phyloP scores from a whole-genome alignment of 2,113 vertebrate genomes.

The Rallus limicola region DNA sequence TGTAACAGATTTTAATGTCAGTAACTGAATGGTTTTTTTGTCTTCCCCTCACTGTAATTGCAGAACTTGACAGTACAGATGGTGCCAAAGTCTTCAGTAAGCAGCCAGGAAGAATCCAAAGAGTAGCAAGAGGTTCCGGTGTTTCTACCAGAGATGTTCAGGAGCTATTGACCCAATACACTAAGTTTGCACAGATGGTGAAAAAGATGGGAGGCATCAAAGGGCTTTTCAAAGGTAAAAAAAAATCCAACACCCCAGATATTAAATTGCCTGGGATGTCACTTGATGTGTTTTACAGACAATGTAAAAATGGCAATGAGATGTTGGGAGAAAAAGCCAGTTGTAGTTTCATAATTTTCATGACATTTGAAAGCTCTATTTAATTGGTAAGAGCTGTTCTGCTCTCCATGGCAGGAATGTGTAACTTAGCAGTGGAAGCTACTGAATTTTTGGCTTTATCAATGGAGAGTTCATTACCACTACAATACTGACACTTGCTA shows the following conservation, averaged over 20 bases:
- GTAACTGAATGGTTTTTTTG: not conserved
- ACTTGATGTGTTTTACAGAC: not conserved
- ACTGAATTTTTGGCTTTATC: not conserved
- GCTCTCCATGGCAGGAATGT: not conserved
- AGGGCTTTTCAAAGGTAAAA: slow-evolving; percentile 95
- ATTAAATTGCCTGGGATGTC: not conserved
- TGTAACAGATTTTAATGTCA: not conserved
- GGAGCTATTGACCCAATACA: slow-evolving; percentile 97
- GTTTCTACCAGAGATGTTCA: slow-evolving; percentile 96
- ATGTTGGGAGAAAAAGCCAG: not conserved
- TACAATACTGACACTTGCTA: not conserved
- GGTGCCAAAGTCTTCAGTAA: slow-evolving; percentile 99
- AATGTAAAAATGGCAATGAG: not conserved
- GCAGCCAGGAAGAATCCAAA: slow-evolving; percentile 93
- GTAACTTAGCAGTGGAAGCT: not conserved
- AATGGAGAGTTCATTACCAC: not conserved
- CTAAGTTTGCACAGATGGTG: slow-evolving; percentile 99
- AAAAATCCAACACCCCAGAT: too few relatives aligned
- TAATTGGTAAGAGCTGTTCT: not conserved
- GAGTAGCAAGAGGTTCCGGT: slow-evolving; percentile 94
- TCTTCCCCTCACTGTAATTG: not conserved
- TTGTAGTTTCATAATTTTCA: not conserved
- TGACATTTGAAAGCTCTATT: not conserved
- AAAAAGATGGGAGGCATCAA: slow-evolving; percentile 99
- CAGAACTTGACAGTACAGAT: slow-evolving; percentile 97